Evolutionary conservation across 2,797 vertebrate species (phyloP), one percentile per base, ranked within the genome.

Genomic region (Hybognathus amarus): DNA sequence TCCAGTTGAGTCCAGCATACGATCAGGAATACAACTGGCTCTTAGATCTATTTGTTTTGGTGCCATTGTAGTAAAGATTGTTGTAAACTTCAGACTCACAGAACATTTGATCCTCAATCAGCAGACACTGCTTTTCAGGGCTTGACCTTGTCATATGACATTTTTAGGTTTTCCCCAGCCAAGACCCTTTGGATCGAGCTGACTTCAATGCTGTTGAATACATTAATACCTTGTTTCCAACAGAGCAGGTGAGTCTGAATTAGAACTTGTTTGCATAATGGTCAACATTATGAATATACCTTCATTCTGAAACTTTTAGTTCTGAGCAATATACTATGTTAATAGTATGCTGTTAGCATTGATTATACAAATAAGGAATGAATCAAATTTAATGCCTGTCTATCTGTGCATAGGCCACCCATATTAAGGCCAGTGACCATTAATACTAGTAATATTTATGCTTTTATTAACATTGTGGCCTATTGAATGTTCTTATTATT

Each of bases 161-260:
- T 83, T 11, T 0, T 84, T 84, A 99, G 98, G 98, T 99, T 36
- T 99, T 99, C 89, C 98, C 98, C 82, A 99, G 97, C 85, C 97
- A 99, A 87, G 98, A 99, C 88, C 97, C 97, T 0, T 92, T 99
- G 90, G 98, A 99, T 93, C 94, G 96, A 91, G 96, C 97, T 47
- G 98, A 99, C 90, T 99, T 99, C 92, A 99, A 99, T 82, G 97
- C 98, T 47, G 98, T 99, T 87, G 98, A 99, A 52, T 99, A 99
- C 80, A 99, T 99, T 90, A 99, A 99, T 88, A 96, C 97, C 7
- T 92, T 99, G 75, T 99, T 99, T 88, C 98, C 98, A 73, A 99
- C 98, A 0, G 98, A 99, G 85, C 98, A 99, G 91, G 98, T 99
- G 88, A 90, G 93, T 89, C 36, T n/a, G 10, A 52, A 63, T 30